Base-by-base conservation (phyloP, 1,140 invertebrate species). In the Agrilus planipennis region DNA sequence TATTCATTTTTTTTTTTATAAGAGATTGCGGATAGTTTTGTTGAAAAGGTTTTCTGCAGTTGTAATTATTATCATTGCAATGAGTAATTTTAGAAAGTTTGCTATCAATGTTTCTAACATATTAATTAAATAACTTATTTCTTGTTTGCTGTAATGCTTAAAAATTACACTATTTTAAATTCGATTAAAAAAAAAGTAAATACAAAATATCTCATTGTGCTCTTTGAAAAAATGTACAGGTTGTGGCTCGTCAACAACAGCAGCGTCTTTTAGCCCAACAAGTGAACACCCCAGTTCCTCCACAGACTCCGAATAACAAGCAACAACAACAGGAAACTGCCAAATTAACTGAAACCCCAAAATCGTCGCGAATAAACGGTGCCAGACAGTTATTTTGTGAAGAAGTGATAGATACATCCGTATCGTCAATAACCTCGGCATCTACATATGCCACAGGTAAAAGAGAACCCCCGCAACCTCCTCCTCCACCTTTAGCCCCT, bases 241-340 rank as follows among this genome's bases (percentile, higher is more conserved):
- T 77, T 43, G 72, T 69, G 41, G 76, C 75, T 47, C 63, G 72
- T 5, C 72, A 79, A 54, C 73, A 75, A 49, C 71, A 73, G 44
- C 70, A 72, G 46, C 64, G 67, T 54, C 54, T 75, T 47, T 47
- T 75, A 25, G 69, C 72, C 17, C 71, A 74, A 47, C 73, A 71
- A 47, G 46, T 51, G 54, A 48, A 38, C 52, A 22, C 40, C 25
- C n/a, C n/a, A n/a, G n/a, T n/a, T n/a, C n/a, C n/a, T n/a, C n/a
- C n/a, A n/a, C 42, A 55, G 54, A 27, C 49, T 15, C 46, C 50
- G 10, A 56, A 61, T 12, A 60, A 38, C 55, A 20, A 10, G 16
- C 16, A 34, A 20, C 4, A 4, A 5, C 3, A 6, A 17, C 50
- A 54, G 39, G 46, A 54, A 34, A 60, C 59, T 39, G 44, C 54